Base-by-base conservation (phyloP, 1,140 invertebrate species). In the Lysiphlebus fabarum region DNA sequence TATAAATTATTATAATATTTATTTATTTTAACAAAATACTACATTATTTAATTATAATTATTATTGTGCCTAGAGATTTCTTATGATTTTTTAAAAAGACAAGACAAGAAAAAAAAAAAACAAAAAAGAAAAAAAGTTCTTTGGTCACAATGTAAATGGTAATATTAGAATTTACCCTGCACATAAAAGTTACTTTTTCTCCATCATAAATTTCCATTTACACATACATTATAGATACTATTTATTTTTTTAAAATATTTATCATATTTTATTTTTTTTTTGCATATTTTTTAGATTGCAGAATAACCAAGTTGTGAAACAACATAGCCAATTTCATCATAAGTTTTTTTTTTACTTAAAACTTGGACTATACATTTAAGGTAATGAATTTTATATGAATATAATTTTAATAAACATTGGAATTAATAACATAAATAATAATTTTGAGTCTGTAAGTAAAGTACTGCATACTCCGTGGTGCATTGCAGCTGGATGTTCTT, bases 401-500 rank as follows among this genome's bases (percentile, higher is more conserved):
- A 74, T 71, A 62, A 72, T 72, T 64, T 65, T 45, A 47, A 67
- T 70, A 59, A 45, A 59, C 68, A 72, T 63, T 54, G 68, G 60
- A 69, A 73, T 65, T 64, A 74, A 67, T 69, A 73, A 67, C 64
- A 74, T 70, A 68, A 62, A 66, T 62, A 63, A 61, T 47, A 62
- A 57, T 58, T 55, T 63, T 56, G 60, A 55, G 45, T 58, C 67
- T 40, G 54, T 53, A 51, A 66, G 65, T 14, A 70, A 72, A 42
- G 70, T 70, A 55, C 67, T 74, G 36, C 75, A 75, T 38, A 72
- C 71, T 12, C 79, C 80, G 55, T 81, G 78, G 64, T 81, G 76
- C 80, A 81, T 81, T 11, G 80, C 79, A 5, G 80, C 79, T 34
- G 79, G 78, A 67, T 78, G 78, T 65, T 81, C 80, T 40, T 80